These are phyloP conservation scores for Champsocephalus gunnari DNA, from an alignment of 2,797 vertebrate genomes.

Conservation along the genomic window DNA sequence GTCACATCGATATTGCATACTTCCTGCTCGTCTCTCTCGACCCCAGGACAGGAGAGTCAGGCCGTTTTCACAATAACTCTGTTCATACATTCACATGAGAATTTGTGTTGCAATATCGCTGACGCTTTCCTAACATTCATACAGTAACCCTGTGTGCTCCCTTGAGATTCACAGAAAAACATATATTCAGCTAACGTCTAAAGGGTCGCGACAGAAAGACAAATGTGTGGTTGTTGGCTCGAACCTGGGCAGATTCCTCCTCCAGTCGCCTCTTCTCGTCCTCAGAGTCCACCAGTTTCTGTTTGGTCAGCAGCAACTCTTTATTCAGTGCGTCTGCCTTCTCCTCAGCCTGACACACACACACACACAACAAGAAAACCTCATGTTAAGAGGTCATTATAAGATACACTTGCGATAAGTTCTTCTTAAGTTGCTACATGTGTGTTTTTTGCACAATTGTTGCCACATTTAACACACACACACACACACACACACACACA, in stretches of 20 bases:
- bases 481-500: not conserved
- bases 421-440: constrained; percentile 12
- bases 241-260: constrained; percentile 95
- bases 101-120: constrained; percentile 18
- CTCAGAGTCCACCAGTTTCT: constrained; percentile 97
- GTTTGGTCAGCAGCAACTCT: constrained; percentile 97
- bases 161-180: constrained; percentile 3
- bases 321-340: constrained; percentile 98
- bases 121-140: constrained; percentile 5
- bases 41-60: constrained; percentile 16
- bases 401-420: constrained; percentile 46
- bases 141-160: not conserved
- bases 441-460: constrained; percentile 13
- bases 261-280: constrained; percentile 96
- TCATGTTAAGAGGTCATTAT: constrained; percentile 37
- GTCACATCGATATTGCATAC: constrained; percentile 27
- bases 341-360: constrained; percentile 91
- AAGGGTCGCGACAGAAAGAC: not conserved
- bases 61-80: constrained; percentile 6
- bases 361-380: constrained; percentile 27
- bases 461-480: not conserved
- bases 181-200: constrained; percentile 12
- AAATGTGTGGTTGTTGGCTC: constrained; percentile 11
- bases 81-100: constrained; percentile 11
- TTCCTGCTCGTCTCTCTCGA: not conserved